Evolutionary conservation across 2,113 vertebrate genomes (phyloP).

Genomic region (Chunga burmeisteri): DNA sequence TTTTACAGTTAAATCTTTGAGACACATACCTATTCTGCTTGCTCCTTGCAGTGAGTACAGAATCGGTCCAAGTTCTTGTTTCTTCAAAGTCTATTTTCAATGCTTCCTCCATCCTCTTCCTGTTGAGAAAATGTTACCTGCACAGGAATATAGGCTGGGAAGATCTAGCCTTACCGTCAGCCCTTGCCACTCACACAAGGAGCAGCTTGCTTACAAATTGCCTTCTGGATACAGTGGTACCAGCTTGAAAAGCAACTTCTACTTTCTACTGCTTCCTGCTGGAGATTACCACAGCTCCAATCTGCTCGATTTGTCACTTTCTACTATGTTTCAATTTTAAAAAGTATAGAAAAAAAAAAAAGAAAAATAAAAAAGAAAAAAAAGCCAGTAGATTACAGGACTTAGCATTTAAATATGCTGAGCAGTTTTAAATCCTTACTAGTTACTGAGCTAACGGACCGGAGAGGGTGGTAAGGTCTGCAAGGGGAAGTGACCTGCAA

Average conservation of each 20-base stretch:
- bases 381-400: background rate
- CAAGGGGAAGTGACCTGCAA: background rate
- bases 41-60: background rate
- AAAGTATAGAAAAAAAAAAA: background rate
- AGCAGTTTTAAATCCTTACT: background rate
- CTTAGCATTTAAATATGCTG: background rate
- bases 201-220: background rate
- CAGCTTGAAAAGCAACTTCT: background rate
- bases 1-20: background rate
- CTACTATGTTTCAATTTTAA: background rate
- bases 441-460: background rate
- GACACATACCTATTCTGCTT: background rate
- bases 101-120: background rate
- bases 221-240: background rate
- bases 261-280: background rate
- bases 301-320: background rate
- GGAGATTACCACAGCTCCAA: background rate
- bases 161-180: background rate
- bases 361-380: background rate
- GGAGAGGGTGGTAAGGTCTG: background rate
- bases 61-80: fast-evolving
- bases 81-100: background rate
- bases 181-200: background rate
- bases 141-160: background rate
- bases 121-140: background rate